Conservation (phyloP, 1,140 invertebrate genomes). For the Oppia nitens region DNA sequence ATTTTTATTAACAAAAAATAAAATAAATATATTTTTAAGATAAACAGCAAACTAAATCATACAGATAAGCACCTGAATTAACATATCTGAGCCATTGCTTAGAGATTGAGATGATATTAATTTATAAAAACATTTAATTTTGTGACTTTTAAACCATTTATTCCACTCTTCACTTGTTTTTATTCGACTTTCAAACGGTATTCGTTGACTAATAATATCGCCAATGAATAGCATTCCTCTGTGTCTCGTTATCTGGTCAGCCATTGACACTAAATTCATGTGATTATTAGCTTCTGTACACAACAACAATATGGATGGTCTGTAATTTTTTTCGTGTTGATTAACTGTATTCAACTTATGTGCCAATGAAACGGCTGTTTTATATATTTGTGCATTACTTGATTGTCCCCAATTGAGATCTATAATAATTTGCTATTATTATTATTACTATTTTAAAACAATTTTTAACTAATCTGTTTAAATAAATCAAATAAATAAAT, state of each 20-base stretch:
- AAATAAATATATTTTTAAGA: not conserved
- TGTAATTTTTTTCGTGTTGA: conserved; percentile 44
- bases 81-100: not conserved
- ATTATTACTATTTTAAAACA: not conserved
- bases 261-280: conserved; percentile 39
- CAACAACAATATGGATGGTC: conserved; percentile 39
- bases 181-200: conserved; percentile 28
- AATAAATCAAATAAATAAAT: not conserved
- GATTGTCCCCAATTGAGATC: conserved; percentile 47
- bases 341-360: conserved; percentile 34
- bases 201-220: conserved; percentile 42
- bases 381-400: conserved; percentile 44
- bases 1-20: not conserved
- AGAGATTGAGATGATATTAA: not conserved
- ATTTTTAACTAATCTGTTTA: not conserved
- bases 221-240: conserved; percentile 37
- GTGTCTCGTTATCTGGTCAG: conserved; percentile 35
- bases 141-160: conserved; percentile 30
- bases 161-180: conserved; percentile 31
- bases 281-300: conserved; percentile 34
- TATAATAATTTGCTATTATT: conserved; percentile 18
- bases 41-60: not conserved
- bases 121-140: conserved; percentile 25
- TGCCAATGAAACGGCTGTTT: conserved; percentile 33
- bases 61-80: conserved; percentile 35